Evolutionary conservation across 2,113 vertebrate species (phyloP).

Genomic region (Anarrhichthys ocellatus): DNA sequence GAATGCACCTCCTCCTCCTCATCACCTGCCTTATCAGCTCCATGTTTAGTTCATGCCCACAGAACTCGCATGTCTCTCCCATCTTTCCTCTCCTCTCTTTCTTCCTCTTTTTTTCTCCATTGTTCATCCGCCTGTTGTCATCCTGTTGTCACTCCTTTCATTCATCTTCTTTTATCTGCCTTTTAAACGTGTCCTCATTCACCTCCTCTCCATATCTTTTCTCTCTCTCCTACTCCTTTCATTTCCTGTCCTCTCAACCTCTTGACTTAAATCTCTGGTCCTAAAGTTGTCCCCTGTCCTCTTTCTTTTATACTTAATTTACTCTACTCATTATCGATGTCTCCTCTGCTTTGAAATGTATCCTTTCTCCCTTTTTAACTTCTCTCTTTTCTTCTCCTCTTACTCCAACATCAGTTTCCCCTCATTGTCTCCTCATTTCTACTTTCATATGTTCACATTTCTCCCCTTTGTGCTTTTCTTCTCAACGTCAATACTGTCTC

Average conservation of each 20-base stretch:
- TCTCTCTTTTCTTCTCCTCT: background rate
- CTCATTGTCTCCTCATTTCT: background rate
- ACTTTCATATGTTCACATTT: background rate
- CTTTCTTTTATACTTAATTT: background rate
- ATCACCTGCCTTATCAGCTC: background rate
- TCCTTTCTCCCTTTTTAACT: background rate
- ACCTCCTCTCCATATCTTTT: background rate
- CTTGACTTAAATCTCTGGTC: background rate
- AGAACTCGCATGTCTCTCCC: background rate
- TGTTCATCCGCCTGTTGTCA: background rate
- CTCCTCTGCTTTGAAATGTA: background rate
- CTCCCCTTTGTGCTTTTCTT: background rate
- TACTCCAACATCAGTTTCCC: background rate
- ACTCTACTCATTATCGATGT: background rate
- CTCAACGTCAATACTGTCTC: background rate
- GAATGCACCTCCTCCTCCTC: background rate
- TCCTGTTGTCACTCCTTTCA: background rate
- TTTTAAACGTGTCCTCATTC: background rate
- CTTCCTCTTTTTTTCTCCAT: background rate
- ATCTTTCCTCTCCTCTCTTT: background rate
- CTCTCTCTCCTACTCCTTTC: background rate
- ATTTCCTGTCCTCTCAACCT: background rate
- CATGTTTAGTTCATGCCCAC: background rate
- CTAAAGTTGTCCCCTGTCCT: background rate
- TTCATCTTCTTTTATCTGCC: background rate